Percentiles rank a stretch among this genome's conserved stretches.
phyloP scores from a whole-genome alignment of 2,113 vertebrate genomes.

The Burhinus oedicnemus region DNA sequence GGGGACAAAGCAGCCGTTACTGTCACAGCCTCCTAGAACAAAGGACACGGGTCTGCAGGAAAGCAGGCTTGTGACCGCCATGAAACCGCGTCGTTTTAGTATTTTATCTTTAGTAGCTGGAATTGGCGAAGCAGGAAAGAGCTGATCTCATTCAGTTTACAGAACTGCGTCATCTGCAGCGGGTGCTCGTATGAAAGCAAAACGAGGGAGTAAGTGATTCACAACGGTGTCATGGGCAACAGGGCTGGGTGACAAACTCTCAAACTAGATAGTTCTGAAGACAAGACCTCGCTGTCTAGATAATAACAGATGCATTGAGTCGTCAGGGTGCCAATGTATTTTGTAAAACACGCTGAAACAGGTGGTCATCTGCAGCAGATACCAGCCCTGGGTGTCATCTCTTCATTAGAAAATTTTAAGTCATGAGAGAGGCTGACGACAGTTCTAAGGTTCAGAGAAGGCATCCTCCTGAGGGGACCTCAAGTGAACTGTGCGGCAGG shows the following conservation, averaged over 20 bases:
- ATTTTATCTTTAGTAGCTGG: not conserved
- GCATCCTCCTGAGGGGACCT: not conserved
- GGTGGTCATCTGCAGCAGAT: not conserved
- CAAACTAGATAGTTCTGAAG: not conserved
- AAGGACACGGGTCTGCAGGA: not conserved
- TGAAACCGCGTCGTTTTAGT: accelerated
- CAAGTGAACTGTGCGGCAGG: not conserved
- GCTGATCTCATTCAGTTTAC: not conserved
- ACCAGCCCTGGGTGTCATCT: not conserved
- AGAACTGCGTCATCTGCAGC: not conserved
- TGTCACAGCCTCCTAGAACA: not conserved
- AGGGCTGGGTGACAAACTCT: not conserved
- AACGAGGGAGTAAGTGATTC: not conserved
- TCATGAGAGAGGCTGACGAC: accelerated
- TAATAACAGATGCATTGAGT: not conserved
- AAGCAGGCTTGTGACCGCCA: not conserved
- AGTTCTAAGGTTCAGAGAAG: not conserved
- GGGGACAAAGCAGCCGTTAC: not conserved
- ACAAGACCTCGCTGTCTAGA: not conserved
- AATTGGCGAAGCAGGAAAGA: not conserved
- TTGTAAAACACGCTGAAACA: not conserved
- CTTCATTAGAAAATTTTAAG: not conserved
- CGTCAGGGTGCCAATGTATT: accelerated
- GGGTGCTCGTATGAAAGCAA: not conserved
- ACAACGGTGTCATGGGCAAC: accelerated